These are phyloP conservation scores for Lasioglossum vierecki DNA, from an alignment of 2,888 invertebrate species.

Conservation along the genomic window DNA sequence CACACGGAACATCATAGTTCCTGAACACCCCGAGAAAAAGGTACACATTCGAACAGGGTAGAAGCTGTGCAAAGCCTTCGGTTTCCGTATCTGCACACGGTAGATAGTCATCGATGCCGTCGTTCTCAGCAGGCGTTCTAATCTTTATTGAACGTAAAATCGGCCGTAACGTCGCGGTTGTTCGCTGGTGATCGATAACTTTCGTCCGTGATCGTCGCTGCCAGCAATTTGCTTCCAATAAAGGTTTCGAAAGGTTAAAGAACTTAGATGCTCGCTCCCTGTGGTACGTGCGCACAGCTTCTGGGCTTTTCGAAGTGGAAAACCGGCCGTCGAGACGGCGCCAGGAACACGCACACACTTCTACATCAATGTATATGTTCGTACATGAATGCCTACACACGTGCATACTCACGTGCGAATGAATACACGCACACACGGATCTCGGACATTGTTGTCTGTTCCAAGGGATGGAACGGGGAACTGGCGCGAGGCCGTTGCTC, in stretches of 20 bases:
- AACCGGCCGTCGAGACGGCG: slow-evolving; percentile 65
- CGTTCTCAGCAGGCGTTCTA: slow-evolving; percentile 27
- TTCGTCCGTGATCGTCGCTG: slow-evolving; percentile 22
- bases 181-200: slow-evolving; percentile 42
- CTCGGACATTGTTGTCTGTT: slow-evolving; percentile 22
- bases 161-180: slow-evolving; percentile 5
- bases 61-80: not conserved
- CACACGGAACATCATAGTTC: slow-evolving; percentile 8
- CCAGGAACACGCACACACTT: slow-evolving; percentile 28
- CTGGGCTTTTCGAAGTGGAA: slow-evolving; percentile 58
- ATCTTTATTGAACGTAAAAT: slow-evolving; percentile 38
- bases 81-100: not conserved
- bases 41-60: not conserved
- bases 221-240: slow-evolving; percentile 52
- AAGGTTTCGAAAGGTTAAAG: slow-evolving; percentile 56
- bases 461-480: not conserved
- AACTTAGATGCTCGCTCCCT: slow-evolving; percentile 30
- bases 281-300: slow-evolving; percentile 31
- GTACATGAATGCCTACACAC: not conserved
- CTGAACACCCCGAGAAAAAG: not conserved
- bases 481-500: slow-evolving; percentile 6
- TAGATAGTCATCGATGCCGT: not conserved
- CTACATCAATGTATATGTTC: not conserved
- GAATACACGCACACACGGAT: not conserved
- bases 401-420: not conserved